These are phyloP conservation scores for Caligus rogercresseyi DNA, from an alignment of 1,140 invertebrate genomes.

Conservation along the genomic window DNA sequence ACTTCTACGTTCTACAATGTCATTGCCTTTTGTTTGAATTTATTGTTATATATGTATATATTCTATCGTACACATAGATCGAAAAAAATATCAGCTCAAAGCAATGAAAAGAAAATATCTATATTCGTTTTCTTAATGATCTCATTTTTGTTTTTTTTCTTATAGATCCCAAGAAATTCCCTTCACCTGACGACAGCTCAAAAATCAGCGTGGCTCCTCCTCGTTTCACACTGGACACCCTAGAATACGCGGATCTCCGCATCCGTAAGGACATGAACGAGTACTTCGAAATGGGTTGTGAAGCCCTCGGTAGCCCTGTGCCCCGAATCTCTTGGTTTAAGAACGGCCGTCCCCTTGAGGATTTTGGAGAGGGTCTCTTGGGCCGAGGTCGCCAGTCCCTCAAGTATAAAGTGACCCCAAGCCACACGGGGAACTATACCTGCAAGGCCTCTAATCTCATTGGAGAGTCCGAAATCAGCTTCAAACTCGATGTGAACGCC, in stretches of 20 bases:
- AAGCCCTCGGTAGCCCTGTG: conserved; percentile 22
- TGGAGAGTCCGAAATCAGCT: conserved; percentile 80
- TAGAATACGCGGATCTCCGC: conserved; percentile 1
- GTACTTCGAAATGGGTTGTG: conserved; percentile 21
- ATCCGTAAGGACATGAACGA: conserved; percentile 15
- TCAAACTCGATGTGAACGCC: conserved; percentile 54
- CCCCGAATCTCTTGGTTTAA: conserved; percentile 22
- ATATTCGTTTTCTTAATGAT: too few relatives aligned
- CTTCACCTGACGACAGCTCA: conserved; percentile 11
- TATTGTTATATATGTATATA: too few relatives aligned
- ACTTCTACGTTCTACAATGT: too few relatives aligned
- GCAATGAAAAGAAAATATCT: too few relatives aligned
- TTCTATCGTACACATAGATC: too few relatives aligned
- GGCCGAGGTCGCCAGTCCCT: conserved; percentile 2
- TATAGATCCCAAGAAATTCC: not conserved
- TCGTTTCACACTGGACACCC: conserved; percentile 14
- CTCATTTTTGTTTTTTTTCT: too few relatives aligned
- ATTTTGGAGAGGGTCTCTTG: not conserved
- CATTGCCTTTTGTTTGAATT: too few relatives aligned
- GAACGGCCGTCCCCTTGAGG: conserved; percentile 16
- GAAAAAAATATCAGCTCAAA: too few relatives aligned
- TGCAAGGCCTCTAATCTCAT: conserved; percentile 73
- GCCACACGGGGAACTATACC: conserved; percentile 85
- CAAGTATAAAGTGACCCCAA: not conserved
- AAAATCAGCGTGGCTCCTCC: conserved; percentile 17